Percentiles rank a stretch among this genome's conserved stretches.
Evolutionary conservation across 2,888 invertebrate species (phyloP).

Genomic region (Limnephilus lunatus): DNA sequence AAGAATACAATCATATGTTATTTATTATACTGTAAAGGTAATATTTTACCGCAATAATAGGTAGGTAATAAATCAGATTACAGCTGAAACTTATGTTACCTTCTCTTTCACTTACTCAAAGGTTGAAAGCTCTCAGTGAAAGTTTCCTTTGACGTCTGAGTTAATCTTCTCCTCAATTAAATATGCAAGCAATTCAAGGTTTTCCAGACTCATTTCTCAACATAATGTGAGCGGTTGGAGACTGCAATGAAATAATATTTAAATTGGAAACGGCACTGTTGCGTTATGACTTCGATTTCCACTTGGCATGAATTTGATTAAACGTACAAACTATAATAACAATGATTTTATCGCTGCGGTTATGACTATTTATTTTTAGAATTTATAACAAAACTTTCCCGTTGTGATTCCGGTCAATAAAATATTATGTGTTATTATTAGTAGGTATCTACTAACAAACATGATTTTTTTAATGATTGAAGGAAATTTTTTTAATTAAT

Average conservation of each 20-base stretch:
- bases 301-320: not conserved
- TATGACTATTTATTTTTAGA: not conserved
- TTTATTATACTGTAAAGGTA: not conserved
- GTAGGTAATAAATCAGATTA: not conserved
- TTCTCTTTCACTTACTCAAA: not conserved
- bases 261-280: not conserved
- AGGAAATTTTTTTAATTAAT: no score
- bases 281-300: not conserved
- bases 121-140: not conserved
- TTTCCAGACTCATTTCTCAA: slow-evolving; percentile 2
- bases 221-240: not conserved
- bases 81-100: not conserved
- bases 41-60: not conserved
- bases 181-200: not conserved
- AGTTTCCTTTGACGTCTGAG: not conserved
- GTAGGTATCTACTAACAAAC: not conserved
- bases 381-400: not conserved
- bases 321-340: not conserved
- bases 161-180: not conserved
- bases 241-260: not conserved
- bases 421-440: not conserved
- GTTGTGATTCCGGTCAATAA: not conserved
- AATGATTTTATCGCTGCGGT: not conserved
- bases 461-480: no score
- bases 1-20: not conserved